Percentiles rank a stretch among this genome's conserved stretches.
Evolutionary conservation across 2,113 vertebrate species (phyloP).

Genomic region (Myanophis thanlyinensis): DNA sequence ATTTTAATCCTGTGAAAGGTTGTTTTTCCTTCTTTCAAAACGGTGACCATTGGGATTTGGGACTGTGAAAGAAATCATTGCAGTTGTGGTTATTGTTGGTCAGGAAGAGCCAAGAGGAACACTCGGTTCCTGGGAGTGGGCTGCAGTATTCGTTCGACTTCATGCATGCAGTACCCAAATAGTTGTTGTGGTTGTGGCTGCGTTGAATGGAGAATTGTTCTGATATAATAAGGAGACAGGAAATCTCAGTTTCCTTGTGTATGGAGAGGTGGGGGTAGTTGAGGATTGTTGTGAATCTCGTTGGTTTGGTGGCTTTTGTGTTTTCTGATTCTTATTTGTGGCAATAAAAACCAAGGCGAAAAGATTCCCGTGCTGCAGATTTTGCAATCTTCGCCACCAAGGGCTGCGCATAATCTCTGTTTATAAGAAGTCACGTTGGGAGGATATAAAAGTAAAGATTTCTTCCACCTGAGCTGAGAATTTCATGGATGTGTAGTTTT

Average conservation of each 20-base stretch:
- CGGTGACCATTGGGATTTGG: neutral
- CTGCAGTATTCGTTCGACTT: neutral
- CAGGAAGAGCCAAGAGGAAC: neutral
- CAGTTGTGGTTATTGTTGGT: neutral
- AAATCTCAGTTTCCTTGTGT: neutral
- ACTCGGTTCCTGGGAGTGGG: neutral
- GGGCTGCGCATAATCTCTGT: neutral
- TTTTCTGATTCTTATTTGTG: neutral
- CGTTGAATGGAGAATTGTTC: neutral
- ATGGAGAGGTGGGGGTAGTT: neutral
- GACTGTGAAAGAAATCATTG: neutral
- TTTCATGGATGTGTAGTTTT: neutral
- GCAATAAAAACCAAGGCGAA: neutral
- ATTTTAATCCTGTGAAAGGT: constrained; percentile 24
- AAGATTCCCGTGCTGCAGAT: neutral
- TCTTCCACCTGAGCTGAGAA: neutral
- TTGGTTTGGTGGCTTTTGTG: neutral
- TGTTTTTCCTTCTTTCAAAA: neutral
- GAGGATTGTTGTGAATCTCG: neutral
- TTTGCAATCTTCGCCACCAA: neutral
- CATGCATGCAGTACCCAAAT: no score
- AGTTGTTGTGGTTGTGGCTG: neutral
- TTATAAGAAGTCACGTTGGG: neutral
- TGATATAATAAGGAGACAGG: neutral
- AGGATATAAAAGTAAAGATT: neutral